Percentiles rank a stretch among this genome's conserved stretches.
These are phyloP conservation scores for Echinops telfairi DNA, from an alignment of 2,113 vertebrate genomes.

Conservation along the genomic window DNA sequence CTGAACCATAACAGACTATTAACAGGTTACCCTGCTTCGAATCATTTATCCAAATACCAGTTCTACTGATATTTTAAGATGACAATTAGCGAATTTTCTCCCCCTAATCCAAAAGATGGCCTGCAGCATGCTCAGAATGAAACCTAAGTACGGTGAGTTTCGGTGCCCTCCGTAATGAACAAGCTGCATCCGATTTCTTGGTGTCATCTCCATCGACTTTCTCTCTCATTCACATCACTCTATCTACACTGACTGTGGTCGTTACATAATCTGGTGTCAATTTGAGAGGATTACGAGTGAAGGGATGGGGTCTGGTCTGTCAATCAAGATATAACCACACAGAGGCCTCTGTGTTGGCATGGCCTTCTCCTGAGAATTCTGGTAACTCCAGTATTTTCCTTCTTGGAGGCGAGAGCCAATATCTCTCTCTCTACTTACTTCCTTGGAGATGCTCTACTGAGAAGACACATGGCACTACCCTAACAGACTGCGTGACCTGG, in stretches of 20 bases:
- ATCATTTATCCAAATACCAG: neutral
- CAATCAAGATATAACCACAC: too few species aligned
- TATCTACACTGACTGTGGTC: accelerated
- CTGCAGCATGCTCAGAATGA: neutral
- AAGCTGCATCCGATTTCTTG: accelerated
- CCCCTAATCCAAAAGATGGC: neutral
- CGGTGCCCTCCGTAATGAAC: accelerated
- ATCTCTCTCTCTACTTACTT: too few species aligned
- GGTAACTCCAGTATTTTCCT: too few species aligned
- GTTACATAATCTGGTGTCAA: neutral
- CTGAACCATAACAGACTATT: neutral
- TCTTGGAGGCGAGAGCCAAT: too few species aligned
- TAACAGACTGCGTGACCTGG: too few species aligned
- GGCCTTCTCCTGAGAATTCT: too few species aligned
- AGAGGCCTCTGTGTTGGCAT: too few species aligned
- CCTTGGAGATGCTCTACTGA: too few species aligned
- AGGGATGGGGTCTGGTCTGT: too few species aligned
- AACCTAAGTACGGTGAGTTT: neutral
- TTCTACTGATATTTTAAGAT: neutral
- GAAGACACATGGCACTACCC: too few species aligned
- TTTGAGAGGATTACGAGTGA: too few species aligned
- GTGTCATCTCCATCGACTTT: neutral
- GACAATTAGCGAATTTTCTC: neutral
- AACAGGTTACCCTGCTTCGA: neutral
- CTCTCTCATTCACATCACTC: accelerated